Evolutionary conservation across 2,797 vertebrate species (phyloP).

Genomic region (Melanotaenia parkinsoni): DNA sequence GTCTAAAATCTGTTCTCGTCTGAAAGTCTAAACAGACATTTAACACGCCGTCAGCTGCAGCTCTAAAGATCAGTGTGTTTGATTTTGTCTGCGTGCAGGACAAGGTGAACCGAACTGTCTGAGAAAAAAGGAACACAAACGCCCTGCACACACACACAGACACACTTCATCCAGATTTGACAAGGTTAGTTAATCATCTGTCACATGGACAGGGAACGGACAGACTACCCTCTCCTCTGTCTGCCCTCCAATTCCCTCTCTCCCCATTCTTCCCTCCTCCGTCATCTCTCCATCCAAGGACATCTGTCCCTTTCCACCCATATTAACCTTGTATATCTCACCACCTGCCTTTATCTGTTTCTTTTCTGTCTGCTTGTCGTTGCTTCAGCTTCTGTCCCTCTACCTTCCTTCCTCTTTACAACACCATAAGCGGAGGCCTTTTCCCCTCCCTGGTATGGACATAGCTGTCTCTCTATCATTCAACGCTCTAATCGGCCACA

Average conservation of each 20-base stretch:
- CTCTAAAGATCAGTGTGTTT: conserved; percentile 12
- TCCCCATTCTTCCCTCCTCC: conserved; percentile 32
- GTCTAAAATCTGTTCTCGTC: background rate
- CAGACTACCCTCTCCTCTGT: conserved; percentile 63
- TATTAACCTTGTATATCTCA: conserved; percentile 64
- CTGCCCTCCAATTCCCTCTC: conserved; percentile 54
- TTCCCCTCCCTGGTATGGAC: conserved; percentile 1
- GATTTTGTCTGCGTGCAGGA: conserved; percentile 28
- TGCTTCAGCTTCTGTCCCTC: conserved; percentile 14
- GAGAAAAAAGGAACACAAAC: conserved; percentile 35
- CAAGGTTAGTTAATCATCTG: conserved; percentile 75
- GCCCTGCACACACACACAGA: conserved; percentile 29
- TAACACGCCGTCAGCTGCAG: conserved; percentile 15
- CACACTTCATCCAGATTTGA: conserved; percentile 56
- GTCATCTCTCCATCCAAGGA: conserved; percentile 48
- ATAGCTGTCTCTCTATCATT: conserved; percentile 42
- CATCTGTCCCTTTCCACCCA: conserved; percentile 38
- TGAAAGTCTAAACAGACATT: conserved; percentile 3
- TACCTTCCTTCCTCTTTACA: conserved; percentile 14
- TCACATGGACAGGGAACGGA: conserved; percentile 55
- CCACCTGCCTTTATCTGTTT: conserved; percentile 19
- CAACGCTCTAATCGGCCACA: conserved; percentile 41
- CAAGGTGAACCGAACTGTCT: conserved; percentile 51
- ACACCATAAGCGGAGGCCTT: conserved; percentile 12
- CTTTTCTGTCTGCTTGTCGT: background rate